These are phyloP conservation scores for Drosophila diplacantha DNA, from an alignment of 2,888 invertebrate genomes.

Conservation along the genomic window DNA sequence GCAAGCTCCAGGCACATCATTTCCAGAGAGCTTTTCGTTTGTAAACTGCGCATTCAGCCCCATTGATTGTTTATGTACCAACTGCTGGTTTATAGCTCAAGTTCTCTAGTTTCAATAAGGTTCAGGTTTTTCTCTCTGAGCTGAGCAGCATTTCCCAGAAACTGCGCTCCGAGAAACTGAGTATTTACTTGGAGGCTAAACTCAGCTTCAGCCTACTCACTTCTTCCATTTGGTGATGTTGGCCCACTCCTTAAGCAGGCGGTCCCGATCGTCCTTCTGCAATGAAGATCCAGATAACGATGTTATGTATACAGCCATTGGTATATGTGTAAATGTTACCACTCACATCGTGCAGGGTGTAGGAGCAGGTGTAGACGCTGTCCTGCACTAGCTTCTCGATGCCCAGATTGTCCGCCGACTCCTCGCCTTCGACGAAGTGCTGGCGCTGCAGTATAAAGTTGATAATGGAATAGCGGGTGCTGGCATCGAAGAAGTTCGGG, in stretches of 20 bases:
- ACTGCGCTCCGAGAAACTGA: no score
- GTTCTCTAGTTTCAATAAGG: not conserved
- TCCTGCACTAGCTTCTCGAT: constrained; percentile 83
- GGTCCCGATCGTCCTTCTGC: constrained; percentile 80
- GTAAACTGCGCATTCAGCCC: not conserved
- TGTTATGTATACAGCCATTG: not conserved
- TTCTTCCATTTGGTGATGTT: constrained; percentile 83
- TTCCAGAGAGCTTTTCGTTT: no score
- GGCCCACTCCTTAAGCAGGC: constrained; percentile 85
- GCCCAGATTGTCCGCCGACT: constrained; percentile 79
- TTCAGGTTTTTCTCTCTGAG: not conserved
- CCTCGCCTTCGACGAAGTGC: constrained; percentile 80
- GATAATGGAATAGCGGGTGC: constrained; percentile 83
- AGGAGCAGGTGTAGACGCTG: constrained; percentile 84
- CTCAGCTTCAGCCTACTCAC: constrained; percentile 78
- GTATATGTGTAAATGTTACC: not conserved
- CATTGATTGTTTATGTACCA: no score
- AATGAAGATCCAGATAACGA: not conserved
- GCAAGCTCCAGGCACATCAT: not conserved
- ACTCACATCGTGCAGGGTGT: constrained; percentile 87
- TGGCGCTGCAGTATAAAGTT: constrained; percentile 87
- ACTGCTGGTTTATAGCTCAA: not conserved
- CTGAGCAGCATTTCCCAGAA: not conserved
- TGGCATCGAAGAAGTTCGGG: constrained; percentile 84
- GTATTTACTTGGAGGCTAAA: not conserved